Evolutionary conservation across 2,113 vertebrate genomes (phyloP).

Genomic region (Probosciger aterrimus): DNA sequence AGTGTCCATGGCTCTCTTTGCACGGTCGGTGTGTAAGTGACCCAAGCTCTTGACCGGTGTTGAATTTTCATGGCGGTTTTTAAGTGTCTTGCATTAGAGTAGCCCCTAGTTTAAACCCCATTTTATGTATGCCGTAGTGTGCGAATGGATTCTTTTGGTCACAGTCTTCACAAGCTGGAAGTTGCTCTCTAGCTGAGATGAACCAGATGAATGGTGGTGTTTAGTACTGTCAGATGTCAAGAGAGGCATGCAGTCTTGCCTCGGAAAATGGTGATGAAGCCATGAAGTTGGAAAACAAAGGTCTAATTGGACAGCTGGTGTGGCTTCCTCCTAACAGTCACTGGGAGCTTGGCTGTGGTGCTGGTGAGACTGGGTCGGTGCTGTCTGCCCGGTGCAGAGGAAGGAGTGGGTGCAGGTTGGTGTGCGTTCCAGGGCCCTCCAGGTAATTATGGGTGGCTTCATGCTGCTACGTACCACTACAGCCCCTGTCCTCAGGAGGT

Average conservation of each 20-base stretch:
- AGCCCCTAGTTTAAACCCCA: slow-evolving; percentile 13
- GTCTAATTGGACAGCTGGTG: slow-evolving; percentile 41
- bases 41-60: not conserved
- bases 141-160: not conserved
- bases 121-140: not conserved
- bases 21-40: not conserved
- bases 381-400: not conserved
- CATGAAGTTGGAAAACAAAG: slow-evolving; percentile 41
- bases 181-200: slow-evolving; percentile 15
- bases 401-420: accelerated
- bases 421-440: not conserved
- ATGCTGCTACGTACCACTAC: accelerated
- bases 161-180: slow-evolving; percentile 21
- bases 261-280: not conserved
- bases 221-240: not conserved
- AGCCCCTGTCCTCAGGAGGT: not conserved
- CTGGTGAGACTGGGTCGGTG: accelerated
- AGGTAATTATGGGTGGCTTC: accelerated
- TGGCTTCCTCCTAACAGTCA: not conserved
- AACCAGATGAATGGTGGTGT: slow-evolving; percentile 8
- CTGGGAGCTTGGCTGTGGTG: not conserved
- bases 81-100: slow-evolving; percentile 33
- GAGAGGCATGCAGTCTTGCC: not conserved
- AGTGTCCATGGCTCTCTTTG: not conserved
- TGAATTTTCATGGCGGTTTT: not conserved